These are phyloP conservation scores for Hiodon tergisus DNA, from an alignment of 2,113 vertebrate genomes.

Conservation along the genomic window DNA sequence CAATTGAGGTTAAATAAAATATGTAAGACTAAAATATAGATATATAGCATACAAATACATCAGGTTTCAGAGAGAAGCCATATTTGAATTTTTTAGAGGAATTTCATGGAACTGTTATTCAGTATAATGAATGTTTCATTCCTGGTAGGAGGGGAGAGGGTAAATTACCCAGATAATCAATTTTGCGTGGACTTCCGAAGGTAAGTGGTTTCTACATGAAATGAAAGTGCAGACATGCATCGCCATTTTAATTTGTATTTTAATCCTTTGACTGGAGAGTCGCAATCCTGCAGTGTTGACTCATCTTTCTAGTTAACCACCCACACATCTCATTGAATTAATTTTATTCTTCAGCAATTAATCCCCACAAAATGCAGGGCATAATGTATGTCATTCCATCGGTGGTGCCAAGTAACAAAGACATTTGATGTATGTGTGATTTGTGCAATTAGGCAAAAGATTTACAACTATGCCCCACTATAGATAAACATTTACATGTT, in stretches of 20 bases:
- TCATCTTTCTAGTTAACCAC: background rate
- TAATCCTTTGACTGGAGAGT: background rate
- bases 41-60: background rate
- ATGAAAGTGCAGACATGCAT: conserved; percentile 38
- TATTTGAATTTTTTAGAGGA: conserved; percentile 27
- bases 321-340: background rate
- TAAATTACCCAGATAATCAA: conserved; percentile 54
- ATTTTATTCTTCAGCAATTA: background rate
- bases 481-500: too few relatives aligned
- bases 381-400: too few relatives aligned
- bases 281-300: background rate
- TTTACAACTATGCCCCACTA: too few relatives aligned
- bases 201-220: background rate
- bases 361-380: background rate
- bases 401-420: too few relatives aligned
- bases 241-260: too few relatives aligned
- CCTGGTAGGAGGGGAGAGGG: conserved; percentile 18
- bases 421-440: too few relatives aligned
- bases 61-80: background rate
- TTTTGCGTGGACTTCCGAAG: conserved; percentile 23
- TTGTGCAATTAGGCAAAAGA: too few relatives aligned
- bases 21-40: background rate
- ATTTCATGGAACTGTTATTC: background rate
- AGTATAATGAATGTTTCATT: conserved; percentile 30
- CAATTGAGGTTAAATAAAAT: background rate